These are phyloP conservation scores for Ypsolopha scabrella DNA, from an alignment of 2,888 invertebrate genomes.

Conservation along the genomic window DNA sequence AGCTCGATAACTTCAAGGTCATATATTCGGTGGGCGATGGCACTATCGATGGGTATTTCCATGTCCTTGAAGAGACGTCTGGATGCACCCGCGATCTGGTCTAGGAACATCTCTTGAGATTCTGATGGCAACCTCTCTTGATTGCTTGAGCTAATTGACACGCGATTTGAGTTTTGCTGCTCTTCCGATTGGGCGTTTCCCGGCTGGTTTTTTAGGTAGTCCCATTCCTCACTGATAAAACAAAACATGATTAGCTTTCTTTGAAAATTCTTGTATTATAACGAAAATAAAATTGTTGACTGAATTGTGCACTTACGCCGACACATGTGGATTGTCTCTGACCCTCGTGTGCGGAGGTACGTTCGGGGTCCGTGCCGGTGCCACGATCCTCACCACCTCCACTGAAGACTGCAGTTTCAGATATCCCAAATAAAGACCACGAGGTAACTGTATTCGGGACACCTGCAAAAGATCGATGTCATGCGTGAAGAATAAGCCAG, in stretches of 20 bases:
- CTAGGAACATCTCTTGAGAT: conserved; percentile 84
- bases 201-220: conserved; percentile 79
- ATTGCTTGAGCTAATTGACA: conserved; percentile 28
- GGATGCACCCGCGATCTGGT: conserved; percentile 80
- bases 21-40: conserved; percentile 84
- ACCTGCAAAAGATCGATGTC: conserved; percentile 74
- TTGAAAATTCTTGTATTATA: too few relatives aligned
- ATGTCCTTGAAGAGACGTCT: conserved; percentile 83
- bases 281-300: not conserved
- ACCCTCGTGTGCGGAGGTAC: conserved; percentile 95
- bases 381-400: conserved; percentile 93
- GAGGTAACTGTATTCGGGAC: conserved; percentile 83
- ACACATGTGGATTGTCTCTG: conserved; percentile 95
- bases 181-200: conserved; percentile 38
- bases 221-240: conserved; percentile 92
- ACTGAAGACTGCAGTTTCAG: conserved; percentile 97
- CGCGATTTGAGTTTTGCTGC: conserved; percentile 38
- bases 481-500: too few relatives aligned
- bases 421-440: conserved; percentile 95
- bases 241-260: not conserved
- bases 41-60: conserved; percentile 80
- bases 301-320: conserved; percentile 76
- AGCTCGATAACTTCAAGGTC: conserved; percentile 95
- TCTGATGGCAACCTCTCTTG: conserved; percentile 71
- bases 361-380: conserved; percentile 93